Evolutionary conservation across 2,888 invertebrate genomes (phyloP), one percentile per base, ranked within the genome.

Genomic region (Lasioglossum marginatum): DNA sequence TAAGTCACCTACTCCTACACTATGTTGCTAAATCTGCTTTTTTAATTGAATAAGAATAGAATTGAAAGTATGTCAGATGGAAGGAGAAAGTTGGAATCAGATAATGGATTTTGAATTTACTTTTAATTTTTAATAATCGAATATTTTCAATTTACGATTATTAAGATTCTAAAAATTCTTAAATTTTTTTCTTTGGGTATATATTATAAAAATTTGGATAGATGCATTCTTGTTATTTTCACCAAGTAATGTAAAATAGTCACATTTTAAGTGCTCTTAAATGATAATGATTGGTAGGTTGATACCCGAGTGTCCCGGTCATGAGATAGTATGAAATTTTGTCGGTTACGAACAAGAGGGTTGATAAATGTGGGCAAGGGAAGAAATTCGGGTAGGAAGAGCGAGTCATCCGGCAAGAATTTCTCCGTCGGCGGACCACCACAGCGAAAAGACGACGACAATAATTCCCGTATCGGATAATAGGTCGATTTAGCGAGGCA

Each of bases 401-500:
- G 31, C 63, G 31, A 31, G 60, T 60, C 2, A 31, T 16, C 63
- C 16, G 63, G 63, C 16, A 31, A 79, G 74, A 82, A 79, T 88
- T 71, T 73, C 73, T 37, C 31, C 60, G 70, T 31, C 72, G 27
- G 19, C 52, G 75, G 79, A 83, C 71, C 84, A 77, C 81, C 57
- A 81, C 80, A 79, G 45, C 68, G 74, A 14, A 82, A 48, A 73
- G 72, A 8, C 40, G 45, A 27, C 73, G 79, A 86, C 77, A 87
- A 87, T 90, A 90, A 90, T 89, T 89, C 52, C 63, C 72, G 73
- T 90, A 90, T 89, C 85, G 83, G 81, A 87, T 90, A 89, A 89
- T 86, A 79, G 79, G 72, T 77, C 82, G 91, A 89, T 90, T 89
- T 87, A 86, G 86, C 63, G 63, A 16, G 31, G 63, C 81, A 77